These are phyloP conservation scores for Machimus atricapillus DNA, from an alignment of 2,888 invertebrate genomes.

Conservation along the genomic window DNA sequence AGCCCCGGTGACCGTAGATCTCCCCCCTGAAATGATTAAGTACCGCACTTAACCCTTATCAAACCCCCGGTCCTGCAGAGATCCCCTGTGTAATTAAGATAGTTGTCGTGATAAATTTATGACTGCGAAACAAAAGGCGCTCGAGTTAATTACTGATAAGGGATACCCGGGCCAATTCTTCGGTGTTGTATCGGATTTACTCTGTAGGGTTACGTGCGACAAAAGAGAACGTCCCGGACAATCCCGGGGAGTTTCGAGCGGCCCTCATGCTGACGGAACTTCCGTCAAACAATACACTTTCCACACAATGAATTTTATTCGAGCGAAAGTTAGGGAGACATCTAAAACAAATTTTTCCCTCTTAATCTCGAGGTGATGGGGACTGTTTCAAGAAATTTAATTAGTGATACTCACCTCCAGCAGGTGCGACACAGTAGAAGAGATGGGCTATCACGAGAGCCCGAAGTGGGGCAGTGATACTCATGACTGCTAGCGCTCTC, in stretches of 20 bases:
- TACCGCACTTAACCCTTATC: constrained; percentile 33
- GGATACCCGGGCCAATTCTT: constrained; percentile 1
- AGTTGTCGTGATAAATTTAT: constrained; percentile 40
- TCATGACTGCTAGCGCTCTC: constrained; percentile 57
- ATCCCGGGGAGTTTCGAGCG: not conserved
- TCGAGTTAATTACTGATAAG: constrained; percentile 34
- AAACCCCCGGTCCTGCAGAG: not conserved
- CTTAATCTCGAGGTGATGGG: not conserved
- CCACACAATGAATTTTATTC: not conserved
- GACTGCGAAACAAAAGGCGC: constrained; percentile 22
- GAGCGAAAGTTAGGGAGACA: not conserved
- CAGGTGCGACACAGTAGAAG: constrained; percentile 59
- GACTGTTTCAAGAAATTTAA: not conserved
- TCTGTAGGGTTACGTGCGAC: not conserved
- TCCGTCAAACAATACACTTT: not conserved
- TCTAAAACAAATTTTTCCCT: not conserved
- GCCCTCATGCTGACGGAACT: not conserved
- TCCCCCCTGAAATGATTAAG: constrained; percentile 21
- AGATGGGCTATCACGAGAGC: constrained; percentile 61
- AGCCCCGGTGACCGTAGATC: constrained; percentile 1
- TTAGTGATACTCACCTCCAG: constrained; percentile 59
- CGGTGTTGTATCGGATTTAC: not conserved
- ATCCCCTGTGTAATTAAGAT: constrained; percentile 39
- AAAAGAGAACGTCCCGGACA: not conserved
- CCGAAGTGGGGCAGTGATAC: constrained; percentile 59